Conservation (phyloP, 2,113 vertebrate species). For the Hippocampus abdominalis region DNA sequence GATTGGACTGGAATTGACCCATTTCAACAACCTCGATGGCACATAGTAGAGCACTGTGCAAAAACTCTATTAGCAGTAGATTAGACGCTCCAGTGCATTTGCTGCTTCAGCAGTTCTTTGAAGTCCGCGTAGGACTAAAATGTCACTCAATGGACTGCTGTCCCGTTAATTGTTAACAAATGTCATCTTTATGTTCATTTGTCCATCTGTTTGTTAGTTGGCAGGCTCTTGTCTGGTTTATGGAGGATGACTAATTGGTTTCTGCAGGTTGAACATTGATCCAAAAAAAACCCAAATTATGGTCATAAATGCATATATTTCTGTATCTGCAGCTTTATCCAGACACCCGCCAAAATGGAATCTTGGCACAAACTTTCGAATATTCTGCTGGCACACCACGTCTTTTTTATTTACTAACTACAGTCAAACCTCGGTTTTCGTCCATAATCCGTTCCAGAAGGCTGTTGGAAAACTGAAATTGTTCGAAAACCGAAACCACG, state of each 20-base stretch:
- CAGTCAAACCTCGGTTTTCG: too few relatives aligned
- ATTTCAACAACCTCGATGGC: neutral
- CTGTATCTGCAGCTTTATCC: too few relatives aligned
- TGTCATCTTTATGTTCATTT: neutral
- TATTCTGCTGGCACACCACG: neutral
- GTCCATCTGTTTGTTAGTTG: slow-evolving; percentile 1
- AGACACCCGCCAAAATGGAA: too few relatives aligned
- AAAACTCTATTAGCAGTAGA: neutral
- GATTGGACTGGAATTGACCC: neutral
- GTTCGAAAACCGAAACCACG: too few relatives aligned
- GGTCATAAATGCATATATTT: too few relatives aligned
- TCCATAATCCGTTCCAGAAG: too few relatives aligned
- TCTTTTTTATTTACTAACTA: too few relatives aligned
- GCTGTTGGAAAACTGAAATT: too few relatives aligned
- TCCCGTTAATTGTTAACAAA: neutral
- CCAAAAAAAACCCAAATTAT: neutral
- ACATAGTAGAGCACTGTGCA: neutral
- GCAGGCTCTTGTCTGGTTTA: neutral
- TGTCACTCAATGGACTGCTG: neutral
- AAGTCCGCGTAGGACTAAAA: neutral
- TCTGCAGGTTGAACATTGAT: neutral
- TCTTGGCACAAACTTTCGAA: too few relatives aligned
- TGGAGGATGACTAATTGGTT: neutral
- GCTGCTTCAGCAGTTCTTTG: slow-evolving; percentile 1
- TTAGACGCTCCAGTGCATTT: neutral